Percentiles rank a stretch among this genome's conserved stretches.
Evolutionary conservation across 1,140 invertebrate species (phyloP).

Genomic region (Microplitis demolitor): DNA sequence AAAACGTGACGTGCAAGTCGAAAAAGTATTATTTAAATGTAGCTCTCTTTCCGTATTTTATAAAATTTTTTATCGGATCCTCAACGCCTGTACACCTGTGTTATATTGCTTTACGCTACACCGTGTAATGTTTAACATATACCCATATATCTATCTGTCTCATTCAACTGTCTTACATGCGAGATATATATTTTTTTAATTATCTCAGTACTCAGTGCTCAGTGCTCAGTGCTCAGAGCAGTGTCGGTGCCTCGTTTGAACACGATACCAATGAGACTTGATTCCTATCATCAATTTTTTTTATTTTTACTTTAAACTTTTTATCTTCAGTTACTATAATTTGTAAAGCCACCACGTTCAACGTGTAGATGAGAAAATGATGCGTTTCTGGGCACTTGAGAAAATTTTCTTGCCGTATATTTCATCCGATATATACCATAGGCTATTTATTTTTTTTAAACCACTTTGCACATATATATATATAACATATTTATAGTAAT

Average conservation of each 20-base stretch:
- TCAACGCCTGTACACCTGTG: neutral
- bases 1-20: no score
- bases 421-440: no score
- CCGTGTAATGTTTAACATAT: neutral
- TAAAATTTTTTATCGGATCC: neutral
- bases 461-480: neutral
- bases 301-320: no score
- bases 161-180: slow-evolving; percentile 7
- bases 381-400: no score
- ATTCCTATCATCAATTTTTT: no score
- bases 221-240: neutral
- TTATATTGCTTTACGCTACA: neutral
- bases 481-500: neutral
- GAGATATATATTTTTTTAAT: neutral
- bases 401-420: no score
- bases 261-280: no score
- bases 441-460: neutral
- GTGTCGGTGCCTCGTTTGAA: slow-evolving; percentile 25
- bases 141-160: slow-evolving; percentile 14
- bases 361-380: no score
- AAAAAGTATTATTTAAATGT: no score
- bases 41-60: neutral
- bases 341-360: no score
- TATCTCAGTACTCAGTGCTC: neutral
- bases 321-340: no score